Percentiles rank a stretch among this genome's conserved stretches.
These are phyloP conservation scores for Sinonovacula constricta DNA, from an alignment of 1,140 invertebrate species.

Conservation along the genomic window DNA sequence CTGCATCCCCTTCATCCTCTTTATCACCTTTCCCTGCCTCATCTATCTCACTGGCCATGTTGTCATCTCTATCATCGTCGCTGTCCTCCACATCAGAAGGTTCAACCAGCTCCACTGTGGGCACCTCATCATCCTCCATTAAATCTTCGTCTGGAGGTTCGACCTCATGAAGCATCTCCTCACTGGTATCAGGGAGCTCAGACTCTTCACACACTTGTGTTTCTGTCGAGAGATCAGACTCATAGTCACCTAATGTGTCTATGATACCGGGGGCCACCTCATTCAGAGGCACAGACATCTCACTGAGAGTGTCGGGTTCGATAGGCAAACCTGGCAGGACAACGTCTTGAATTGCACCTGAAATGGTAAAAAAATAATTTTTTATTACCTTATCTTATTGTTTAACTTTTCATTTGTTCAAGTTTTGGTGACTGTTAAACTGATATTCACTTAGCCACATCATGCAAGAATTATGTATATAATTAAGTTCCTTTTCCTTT, in stretches of 20 bases:
- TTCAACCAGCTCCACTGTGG: constrained; percentile 6
- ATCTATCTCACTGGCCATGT: no score
- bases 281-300: constrained; percentile 3
- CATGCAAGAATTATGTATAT: not conserved
- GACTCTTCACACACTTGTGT: constrained; percentile 15
- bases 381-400: not conserved
- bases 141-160: constrained; percentile 48
- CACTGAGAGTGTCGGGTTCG: constrained; percentile 26
- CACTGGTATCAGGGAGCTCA: constrained; percentile 21
- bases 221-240: not conserved
- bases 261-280: constrained; percentile 21
- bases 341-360: constrained; percentile 16
- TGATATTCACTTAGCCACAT: not conserved
- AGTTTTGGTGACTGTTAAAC: not conserved
- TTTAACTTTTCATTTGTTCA: not conserved
- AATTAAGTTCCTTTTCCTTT: not conserved
- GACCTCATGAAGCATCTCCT: constrained; percentile 32
- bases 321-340: constrained; percentile 37
- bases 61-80: not conserved
- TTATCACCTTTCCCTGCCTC: constrained; percentile 3
- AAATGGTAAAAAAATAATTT: constrained; percentile 12
- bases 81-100: constrained; percentile 10
- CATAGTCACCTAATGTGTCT: constrained; percentile 15
- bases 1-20: not conserved
- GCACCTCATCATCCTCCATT: constrained; percentile 32